Percentiles rank a stretch among this genome's conserved stretches.
phyloP scores from a whole-genome alignment of 2,888 invertebrate species.

The Helicoverpa assulta region DNA sequence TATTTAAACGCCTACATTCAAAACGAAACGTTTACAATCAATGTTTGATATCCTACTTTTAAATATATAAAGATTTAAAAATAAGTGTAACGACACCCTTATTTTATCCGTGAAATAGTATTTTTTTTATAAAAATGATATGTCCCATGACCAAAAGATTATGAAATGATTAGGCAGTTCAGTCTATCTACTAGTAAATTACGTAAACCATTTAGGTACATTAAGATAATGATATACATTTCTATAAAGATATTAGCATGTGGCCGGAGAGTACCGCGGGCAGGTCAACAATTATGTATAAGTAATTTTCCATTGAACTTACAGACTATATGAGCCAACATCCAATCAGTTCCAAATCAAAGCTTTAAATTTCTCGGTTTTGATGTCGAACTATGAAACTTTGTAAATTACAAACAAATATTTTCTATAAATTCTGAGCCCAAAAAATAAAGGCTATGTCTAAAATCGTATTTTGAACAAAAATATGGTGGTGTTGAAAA shows the following conservation, averaged over 20 bases:
- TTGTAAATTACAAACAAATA: constrained; percentile 56
- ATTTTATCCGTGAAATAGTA: constrained; percentile 60
- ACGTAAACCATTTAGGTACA: constrained; percentile 70
- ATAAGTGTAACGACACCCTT: constrained; percentile 62
- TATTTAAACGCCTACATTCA: constrained; percentile 79
- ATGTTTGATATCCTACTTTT: constrained; percentile 55
- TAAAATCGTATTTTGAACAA: constrained; percentile 68
- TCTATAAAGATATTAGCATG: constrained; percentile 67
- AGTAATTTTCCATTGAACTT: constrained; percentile 72
- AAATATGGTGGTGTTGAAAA: constrained; percentile 75
- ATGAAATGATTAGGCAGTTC: constrained; percentile 77
- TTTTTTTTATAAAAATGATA: constrained; percentile 80
- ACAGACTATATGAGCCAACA: constrained; percentile 82
- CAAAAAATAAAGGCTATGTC: constrained; percentile 59
- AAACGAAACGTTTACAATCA: constrained; percentile 60
- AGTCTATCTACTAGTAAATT: constrained; percentile 74
- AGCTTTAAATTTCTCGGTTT: constrained; percentile 83
- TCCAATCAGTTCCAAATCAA: constrained; percentile 88
- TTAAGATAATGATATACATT: constrained; percentile 68
- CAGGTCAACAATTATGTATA: constrained; percentile 70
- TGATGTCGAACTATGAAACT: constrained; percentile 70
- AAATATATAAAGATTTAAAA: constrained; percentile 64
- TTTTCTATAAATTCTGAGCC: constrained; percentile 64
- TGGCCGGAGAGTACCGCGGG: constrained; percentile 77
- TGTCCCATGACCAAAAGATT: constrained; percentile 79